Evolutionary conservation across 2,113 vertebrate species (phyloP).

Genomic region (Synodontis membranacea): DNA sequence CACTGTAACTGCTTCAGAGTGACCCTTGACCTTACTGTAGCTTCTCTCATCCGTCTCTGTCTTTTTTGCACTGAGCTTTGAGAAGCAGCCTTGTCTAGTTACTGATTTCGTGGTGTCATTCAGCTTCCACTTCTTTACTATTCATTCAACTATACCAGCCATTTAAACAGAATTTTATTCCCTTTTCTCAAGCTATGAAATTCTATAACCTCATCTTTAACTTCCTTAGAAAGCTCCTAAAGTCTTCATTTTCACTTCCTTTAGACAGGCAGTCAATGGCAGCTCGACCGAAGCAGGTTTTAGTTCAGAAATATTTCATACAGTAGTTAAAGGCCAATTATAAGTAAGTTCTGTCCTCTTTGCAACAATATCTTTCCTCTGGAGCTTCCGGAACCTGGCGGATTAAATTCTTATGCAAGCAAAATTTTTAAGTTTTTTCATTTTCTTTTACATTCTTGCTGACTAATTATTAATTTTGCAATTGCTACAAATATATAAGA

Average conservation of each 20-base stretch:
- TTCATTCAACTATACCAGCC: neutral
- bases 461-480: neutral
- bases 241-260: neutral
- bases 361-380: neutral
- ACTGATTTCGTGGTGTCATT: neutral
- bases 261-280: neutral
- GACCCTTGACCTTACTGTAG: neutral
- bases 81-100: neutral
- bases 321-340: neutral
- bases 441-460: neutral
- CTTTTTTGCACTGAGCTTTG: neutral
- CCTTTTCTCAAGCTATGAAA: neutral
- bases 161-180: neutral
- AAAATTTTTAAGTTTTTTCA: neutral
- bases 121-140: neutral
- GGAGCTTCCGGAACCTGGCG: neutral
- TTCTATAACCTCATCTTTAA: neutral
- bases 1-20: neutral
- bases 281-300: neutral
- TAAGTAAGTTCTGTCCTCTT: neutral
- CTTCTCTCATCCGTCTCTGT: neutral
- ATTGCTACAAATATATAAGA: too few relatives aligned
- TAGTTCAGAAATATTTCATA: neutral
- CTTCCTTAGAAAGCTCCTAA: neutral
- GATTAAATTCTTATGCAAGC: neutral